A percentile compares a stretch with the other conserved stretches of the same genome.
Evolutionary conservation across 2,113 vertebrate genomes (phyloP).

Genomic region (Sebastes schlegelii): DNA sequence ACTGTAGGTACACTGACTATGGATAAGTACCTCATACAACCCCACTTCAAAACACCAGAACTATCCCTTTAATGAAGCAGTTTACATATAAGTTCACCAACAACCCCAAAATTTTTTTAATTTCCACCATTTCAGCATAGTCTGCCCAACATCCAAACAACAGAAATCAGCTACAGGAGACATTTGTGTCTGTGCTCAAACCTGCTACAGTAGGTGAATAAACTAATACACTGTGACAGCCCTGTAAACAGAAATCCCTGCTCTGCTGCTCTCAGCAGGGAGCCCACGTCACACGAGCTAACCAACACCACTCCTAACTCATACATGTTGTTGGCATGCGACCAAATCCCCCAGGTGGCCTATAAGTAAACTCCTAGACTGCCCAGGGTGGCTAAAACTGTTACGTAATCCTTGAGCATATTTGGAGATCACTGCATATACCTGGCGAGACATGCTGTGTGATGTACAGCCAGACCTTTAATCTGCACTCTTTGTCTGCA

Average conservation of each 20-base stretch:
- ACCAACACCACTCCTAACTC: slow-evolving; percentile 7
- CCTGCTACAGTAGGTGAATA: neutral
- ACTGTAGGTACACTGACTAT: too few species aligned
- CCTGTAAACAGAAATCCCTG: slow-evolving; percentile 52
- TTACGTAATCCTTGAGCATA: slow-evolving; percentile 64
- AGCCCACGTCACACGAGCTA: neutral
- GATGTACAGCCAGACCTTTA: slow-evolving; percentile 31
- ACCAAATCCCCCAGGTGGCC: slow-evolving; percentile 65
- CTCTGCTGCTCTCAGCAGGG: slow-evolving; percentile 58
- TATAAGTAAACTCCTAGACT: slow-evolving; percentile 59
- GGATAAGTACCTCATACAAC: too few species aligned
- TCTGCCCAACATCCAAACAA: neutral
- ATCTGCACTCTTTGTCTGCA: slow-evolving; percentile 49
- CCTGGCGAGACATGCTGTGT: slow-evolving; percentile 37
- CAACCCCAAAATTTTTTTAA: neutral
- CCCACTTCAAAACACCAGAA: too few species aligned
- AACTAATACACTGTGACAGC: slow-evolving; percentile 46
- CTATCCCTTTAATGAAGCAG: neutral
- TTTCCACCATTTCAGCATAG: neutral
- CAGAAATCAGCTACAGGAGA: slow-evolving; percentile 1
- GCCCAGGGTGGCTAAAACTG: slow-evolving; percentile 54
- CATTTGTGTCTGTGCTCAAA: slow-evolving; percentile 6
- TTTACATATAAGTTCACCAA: neutral
- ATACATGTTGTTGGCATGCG: slow-evolving; percentile 20
- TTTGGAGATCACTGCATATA: slow-evolving; percentile 24